Evolutionary conservation across 2,113 vertebrate genomes (phyloP).

Genomic region (Delphinus delphis): DNA sequence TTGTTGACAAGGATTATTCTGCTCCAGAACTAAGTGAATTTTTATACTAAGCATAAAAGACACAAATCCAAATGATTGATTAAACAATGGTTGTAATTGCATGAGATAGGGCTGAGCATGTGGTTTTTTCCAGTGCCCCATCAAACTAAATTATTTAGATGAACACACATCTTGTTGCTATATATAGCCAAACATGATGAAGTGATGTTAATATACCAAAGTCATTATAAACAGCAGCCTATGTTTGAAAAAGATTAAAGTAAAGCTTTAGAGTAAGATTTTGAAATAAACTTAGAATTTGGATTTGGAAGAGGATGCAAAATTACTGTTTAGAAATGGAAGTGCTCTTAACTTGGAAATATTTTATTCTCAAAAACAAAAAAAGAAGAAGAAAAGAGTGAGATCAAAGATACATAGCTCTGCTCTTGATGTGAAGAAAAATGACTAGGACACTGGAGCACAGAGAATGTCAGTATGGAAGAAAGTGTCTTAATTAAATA

Average conservation of each 20-base stretch:
- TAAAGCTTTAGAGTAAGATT: conserved; percentile 28
- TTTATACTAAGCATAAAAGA: conserved; percentile 7
- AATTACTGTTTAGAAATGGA: conserved; percentile 10
- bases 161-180: neutral
- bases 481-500: neutral
- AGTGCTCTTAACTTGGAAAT: neutral
- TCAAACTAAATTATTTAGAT: conserved; percentile 1
- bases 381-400: neutral
- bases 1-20: neutral
- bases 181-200: neutral
- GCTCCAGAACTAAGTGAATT: neutral
- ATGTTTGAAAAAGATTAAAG: conserved; percentile 48
- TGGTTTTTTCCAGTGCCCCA: neutral
- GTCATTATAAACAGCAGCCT: neutral
- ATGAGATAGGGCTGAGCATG: neutral
- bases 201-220: neutral
- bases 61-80: neutral
- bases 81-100: neutral
- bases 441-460: neutral
- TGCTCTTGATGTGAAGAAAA: neutral
- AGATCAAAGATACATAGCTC: neutral
- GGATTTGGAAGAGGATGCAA: neutral
- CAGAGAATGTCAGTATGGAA: neutral
- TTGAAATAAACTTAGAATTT: conserved; percentile 44
- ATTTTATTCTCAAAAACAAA: neutral